These are phyloP conservation scores for Prosapia bicincta DNA, from an alignment of 2,888 invertebrate genomes.

Conservation along the genomic window DNA sequence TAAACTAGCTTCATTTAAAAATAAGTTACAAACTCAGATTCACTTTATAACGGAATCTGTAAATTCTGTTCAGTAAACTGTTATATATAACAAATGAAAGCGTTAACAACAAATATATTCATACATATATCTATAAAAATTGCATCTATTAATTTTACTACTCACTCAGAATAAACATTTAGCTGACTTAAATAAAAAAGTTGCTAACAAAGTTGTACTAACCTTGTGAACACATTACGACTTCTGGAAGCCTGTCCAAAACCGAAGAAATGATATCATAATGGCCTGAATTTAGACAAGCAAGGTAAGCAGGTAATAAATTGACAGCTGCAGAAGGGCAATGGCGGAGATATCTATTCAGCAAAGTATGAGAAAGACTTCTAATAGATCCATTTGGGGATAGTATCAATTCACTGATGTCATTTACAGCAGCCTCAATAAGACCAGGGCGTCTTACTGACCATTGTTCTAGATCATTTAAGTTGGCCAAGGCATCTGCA, in stretches of 20 bases:
- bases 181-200: too few species aligned
- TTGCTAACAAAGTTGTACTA: too few species aligned
- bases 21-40: too few species aligned
- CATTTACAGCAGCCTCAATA: conserved; percentile 61
- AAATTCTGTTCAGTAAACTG: too few species aligned
- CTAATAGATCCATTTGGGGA: conserved; percentile 56
- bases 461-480: conserved; percentile 71
- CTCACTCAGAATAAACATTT: too few species aligned
- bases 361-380: conserved; percentile 64
- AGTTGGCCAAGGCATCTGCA: conserved; percentile 57
- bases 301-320: conserved; percentile 69
- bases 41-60: too few species aligned
- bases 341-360: conserved; percentile 67
- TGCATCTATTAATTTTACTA: too few species aligned
- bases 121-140: too few species aligned
- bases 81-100: too few species aligned
- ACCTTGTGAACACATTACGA: conserved; percentile 75
- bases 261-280: conserved; percentile 75
- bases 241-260: conserved; percentile 78
- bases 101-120: too few species aligned
- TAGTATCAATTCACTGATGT: conserved; percentile 60
- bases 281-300: conserved; percentile 75
- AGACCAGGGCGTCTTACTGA: conserved; percentile 66
- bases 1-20: too few species aligned
- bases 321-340: conserved; percentile 55